These are phyloP conservation scores for Anabacerthia variegaticeps DNA, from an alignment of 2,797 vertebrate genomes.

Conservation along the genomic window DNA sequence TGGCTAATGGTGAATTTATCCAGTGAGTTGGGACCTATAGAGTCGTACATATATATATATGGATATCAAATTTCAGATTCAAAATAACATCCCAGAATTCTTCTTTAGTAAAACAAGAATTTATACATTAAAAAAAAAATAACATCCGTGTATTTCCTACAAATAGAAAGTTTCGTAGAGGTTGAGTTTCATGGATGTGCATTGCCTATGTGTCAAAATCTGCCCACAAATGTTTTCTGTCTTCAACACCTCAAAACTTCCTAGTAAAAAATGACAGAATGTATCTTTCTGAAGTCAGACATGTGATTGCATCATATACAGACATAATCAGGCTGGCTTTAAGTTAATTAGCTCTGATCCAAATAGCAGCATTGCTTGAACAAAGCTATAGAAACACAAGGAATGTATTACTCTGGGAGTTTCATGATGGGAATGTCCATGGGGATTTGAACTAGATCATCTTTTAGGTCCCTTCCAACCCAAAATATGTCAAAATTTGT, in stretches of 20 bases:
- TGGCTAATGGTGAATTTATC: background rate
- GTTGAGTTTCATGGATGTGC: background rate
- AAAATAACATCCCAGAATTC: background rate
- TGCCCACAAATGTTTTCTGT: slow-evolving; percentile 24
- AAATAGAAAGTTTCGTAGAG: background rate
- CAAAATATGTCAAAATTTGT: background rate
- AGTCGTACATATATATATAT: too few species aligned
- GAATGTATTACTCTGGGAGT: background rate
- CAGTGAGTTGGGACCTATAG: background rate
- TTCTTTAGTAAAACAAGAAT: background rate
- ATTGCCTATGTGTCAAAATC: background rate
- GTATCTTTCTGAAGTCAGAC: background rate
- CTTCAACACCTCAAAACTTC: slow-evolving; percentile 23
- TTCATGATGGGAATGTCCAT: background rate
- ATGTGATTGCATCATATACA: background rate
- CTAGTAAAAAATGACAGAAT: background rate
- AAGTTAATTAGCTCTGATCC: background rate
- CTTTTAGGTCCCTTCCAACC: background rate
- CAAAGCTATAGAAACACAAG: background rate
- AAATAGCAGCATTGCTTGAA: background rate
- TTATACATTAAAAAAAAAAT: background rate
- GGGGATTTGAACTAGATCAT: background rate
- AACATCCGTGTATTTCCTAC: background rate
- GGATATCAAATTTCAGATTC: background rate
- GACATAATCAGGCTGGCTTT: background rate